Conservation (phyloP, 2,888 invertebrate genomes). For the Blera fallax region DNA sequence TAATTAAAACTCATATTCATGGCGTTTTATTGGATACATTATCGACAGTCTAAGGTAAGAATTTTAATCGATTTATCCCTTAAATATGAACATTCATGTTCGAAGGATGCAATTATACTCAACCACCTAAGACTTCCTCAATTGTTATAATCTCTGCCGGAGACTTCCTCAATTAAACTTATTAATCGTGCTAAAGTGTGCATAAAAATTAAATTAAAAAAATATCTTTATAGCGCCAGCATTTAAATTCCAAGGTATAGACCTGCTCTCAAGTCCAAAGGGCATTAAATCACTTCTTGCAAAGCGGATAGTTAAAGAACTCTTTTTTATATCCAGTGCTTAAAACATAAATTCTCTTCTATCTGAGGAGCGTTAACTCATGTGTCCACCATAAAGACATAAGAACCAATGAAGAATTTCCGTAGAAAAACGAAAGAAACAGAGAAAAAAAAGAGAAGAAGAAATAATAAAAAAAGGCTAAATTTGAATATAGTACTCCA, state of each 20-base stretch:
- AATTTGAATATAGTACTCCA: constrained; percentile 63
- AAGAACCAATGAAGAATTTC: constrained; percentile 70
- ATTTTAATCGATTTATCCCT: not conserved
- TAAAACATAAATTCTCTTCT: constrained; percentile 58
- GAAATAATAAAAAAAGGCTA: constrained; percentile 1
- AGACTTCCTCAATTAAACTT: constrained; percentile 61
- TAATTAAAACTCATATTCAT: not conserved
- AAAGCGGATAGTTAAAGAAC: constrained; percentile 4
- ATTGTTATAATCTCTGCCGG: constrained; percentile 39
- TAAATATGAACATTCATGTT: not conserved
- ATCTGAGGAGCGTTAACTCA: constrained; percentile 44
- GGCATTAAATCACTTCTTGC: constrained; percentile 53
- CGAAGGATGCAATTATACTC: not conserved
- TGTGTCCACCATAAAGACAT: constrained; percentile 63
- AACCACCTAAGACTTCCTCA: not conserved
- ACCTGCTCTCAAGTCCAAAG: not conserved
- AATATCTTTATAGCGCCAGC: constrained; percentile 56
- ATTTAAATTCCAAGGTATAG: constrained; percentile 42
- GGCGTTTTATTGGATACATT: not conserved
- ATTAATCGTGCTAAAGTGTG: constrained; percentile 49
- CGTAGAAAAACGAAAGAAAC: constrained; percentile 40
- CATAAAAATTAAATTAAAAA: constrained; percentile 39
- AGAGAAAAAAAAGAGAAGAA: not conserved
- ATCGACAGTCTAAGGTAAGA: not conserved
- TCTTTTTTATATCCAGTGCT: constrained; percentile 10